A percentile compares a stretch with the other conserved stretches of the same genome.
Conservation (phyloP, 1,140 invertebrate genomes). For the Cardiocondyla obscurior region DNA sequence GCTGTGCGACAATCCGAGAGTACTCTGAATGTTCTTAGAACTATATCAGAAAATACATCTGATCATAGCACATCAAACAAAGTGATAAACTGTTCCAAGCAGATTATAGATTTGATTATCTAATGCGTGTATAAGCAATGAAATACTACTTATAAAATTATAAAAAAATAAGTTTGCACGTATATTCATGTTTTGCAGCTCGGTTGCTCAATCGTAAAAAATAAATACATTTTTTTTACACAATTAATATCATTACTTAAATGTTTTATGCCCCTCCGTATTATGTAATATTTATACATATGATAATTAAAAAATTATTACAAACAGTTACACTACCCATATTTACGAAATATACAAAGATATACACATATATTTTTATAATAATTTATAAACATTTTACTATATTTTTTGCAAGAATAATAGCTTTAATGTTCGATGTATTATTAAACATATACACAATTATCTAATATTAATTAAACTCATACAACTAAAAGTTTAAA, state of each 20-base stretch:
- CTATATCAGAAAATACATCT: conserved; percentile 66
- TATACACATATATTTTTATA: background rate
- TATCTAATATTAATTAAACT: conserved; percentile 20
- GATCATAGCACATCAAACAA: conserved; percentile 70
- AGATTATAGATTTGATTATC: conserved; percentile 79
- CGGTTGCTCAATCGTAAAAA: conserved; percentile 30
- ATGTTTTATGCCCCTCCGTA: background rate
- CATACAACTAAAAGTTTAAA: conserved; percentile 2
- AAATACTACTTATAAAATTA: conserved; percentile 10
- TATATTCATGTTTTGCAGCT: conserved; percentile 30
- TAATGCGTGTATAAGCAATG: conserved; percentile 44
- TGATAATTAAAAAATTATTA: background rate
- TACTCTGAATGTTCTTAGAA: conserved; percentile 72
- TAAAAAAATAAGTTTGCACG: conserved; percentile 44
- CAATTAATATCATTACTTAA: conserved; percentile 16
- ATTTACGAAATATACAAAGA: background rate
- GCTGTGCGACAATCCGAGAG: conserved; percentile 74
- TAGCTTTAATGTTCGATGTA: background rate
- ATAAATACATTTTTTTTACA: conserved; percentile 42
- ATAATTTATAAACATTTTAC: background rate
- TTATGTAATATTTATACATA: too few species aligned
- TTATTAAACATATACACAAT: background rate
- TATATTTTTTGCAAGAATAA: background rate
- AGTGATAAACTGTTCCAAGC: conserved; percentile 78
- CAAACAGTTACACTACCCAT: background rate